Percentiles rank a stretch among this genome's conserved stretches.
Evolutionary conservation across 2,797 vertebrate species (phyloP).

Genomic region (Acanthis flammea): DNA sequence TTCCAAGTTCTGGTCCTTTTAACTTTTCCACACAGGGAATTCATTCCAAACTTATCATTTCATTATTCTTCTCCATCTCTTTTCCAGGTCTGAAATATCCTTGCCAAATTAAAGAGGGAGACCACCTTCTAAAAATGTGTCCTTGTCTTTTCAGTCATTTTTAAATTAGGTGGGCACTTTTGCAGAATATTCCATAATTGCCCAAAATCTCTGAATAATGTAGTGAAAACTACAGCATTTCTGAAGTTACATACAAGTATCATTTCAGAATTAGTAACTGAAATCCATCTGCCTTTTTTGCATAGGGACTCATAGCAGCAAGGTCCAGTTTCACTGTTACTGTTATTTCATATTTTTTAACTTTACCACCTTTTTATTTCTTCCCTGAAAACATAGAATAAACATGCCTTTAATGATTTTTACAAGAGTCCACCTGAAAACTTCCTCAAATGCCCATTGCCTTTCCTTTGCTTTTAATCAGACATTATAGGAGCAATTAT

Average conservation of each 20-base stretch:
- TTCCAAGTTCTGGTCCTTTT: slow-evolving; percentile 7
- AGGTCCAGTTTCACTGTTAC: background rate
- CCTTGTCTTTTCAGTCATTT: background rate
- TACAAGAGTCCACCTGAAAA: background rate
- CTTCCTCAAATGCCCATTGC: background rate
- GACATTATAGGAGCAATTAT: background rate
- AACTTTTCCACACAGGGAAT: background rate
- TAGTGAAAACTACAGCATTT: background rate
- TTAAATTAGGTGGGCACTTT: background rate
- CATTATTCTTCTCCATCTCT: background rate
- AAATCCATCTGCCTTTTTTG: background rate
- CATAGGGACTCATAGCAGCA: accelerated
- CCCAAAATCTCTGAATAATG: background rate
- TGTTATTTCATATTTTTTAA: background rate
- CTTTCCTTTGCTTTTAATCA: background rate
- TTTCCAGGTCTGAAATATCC: background rate
- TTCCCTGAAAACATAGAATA: background rate
- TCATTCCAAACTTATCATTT: background rate
- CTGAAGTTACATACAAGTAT: background rate
- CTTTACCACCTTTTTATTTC: background rate
- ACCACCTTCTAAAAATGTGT: background rate
- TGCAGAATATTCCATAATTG: background rate
- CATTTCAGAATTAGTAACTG: background rate
- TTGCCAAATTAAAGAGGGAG: background rate
- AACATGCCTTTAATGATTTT: background rate